Evolutionary conservation across 2,113 vertebrate species (phyloP), one percentile per base, ranked within the genome.

Genomic region (Brevimyrus niger): DNA sequence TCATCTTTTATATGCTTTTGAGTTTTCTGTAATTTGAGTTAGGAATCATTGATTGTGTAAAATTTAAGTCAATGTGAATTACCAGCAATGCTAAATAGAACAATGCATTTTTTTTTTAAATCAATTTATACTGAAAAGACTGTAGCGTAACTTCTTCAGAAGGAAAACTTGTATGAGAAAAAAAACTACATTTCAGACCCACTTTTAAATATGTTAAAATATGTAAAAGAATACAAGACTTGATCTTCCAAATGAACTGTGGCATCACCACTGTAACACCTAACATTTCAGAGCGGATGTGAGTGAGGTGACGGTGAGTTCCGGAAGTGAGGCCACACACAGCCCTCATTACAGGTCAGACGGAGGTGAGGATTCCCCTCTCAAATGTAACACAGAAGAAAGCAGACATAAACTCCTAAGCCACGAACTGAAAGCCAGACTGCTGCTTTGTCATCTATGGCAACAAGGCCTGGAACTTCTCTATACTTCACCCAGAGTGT

Each of bases 211-310:
- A 50, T 50, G 76, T 69, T 69, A 13, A 69, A 69, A 31, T 31
- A 69, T 4, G n/a, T 69, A 31, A 31, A 69, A 31, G 10, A 69
- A 69, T 31, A 69, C n/a, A 27, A 69, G n/a, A 31, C n/a, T 4
- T 69, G 61, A 65, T 65, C 23, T 27, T 65, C 58, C 58, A 27
- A 9, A 65, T 3, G 10, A 69, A 11, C 61, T 31, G n/a, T 31
- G 61, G n/a, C 61, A 69, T 31, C 76, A 46, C 61, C 46, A n/a
- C 5, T 46, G 87, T 80, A 58, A 88, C 61, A 65, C n/a, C n/a
- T 31, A 69, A 90, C 88, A 42, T 44, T 76, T 27, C 35, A 89
- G 53, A 73, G 17, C 86, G 27, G 53, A n/a, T 50, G 82, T 86
- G 80, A 80, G 48, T 65, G 80, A 44, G 76, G 42, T 47, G 58